A percentile compares a stretch with the other conserved stretches of the same genome.
These are phyloP conservation scores for Leptestheria dahalacensis DNA, from an alignment of 1,140 invertebrate species.

Conservation along the genomic window DNA sequence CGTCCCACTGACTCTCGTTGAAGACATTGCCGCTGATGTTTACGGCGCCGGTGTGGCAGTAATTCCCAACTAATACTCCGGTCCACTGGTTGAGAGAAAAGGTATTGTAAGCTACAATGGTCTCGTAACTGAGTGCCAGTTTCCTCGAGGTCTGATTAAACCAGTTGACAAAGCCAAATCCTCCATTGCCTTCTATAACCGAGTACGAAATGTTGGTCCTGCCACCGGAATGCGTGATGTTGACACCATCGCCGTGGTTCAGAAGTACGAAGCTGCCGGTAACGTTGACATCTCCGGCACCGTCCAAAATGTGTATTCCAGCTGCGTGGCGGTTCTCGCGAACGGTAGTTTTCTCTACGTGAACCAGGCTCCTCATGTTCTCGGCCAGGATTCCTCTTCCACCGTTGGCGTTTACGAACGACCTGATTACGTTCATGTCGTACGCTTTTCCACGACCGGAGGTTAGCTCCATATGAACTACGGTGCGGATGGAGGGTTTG, in stretches of 20 bases:
- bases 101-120: constrained; percentile 68
- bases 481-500: constrained; percentile 45
- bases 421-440: constrained; percentile 73
- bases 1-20: constrained; percentile 53
- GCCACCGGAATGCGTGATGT: constrained; percentile 45
- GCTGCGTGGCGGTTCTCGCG: constrained; percentile 74
- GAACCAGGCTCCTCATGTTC: constrained; percentile 61
- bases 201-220: constrained; percentile 80
- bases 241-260: constrained; percentile 59
- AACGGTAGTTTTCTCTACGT: constrained; percentile 63
- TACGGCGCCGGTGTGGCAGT: constrained; percentile 49
- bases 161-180: constrained; percentile 73
- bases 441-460: constrained; percentile 40
- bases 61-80: constrained; percentile 63
- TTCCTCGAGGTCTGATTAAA: constrained; percentile 74
- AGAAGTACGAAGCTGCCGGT: constrained; percentile 74
- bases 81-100: constrained; percentile 67
- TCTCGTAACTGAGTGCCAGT: constrained; percentile 61
- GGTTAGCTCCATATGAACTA: constrained; percentile 53
- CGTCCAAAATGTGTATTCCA: constrained; percentile 67
- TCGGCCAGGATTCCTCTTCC: constrained; percentile 80
- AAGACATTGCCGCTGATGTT: constrained; percentile 78
- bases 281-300: constrained; percentile 82
- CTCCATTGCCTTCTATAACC: constrained; percentile 54
- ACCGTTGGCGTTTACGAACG: constrained; percentile 70